Base-by-base conservation (phyloP, 2,797 vertebrate genomes). In the Somateria mollissima region DNA sequence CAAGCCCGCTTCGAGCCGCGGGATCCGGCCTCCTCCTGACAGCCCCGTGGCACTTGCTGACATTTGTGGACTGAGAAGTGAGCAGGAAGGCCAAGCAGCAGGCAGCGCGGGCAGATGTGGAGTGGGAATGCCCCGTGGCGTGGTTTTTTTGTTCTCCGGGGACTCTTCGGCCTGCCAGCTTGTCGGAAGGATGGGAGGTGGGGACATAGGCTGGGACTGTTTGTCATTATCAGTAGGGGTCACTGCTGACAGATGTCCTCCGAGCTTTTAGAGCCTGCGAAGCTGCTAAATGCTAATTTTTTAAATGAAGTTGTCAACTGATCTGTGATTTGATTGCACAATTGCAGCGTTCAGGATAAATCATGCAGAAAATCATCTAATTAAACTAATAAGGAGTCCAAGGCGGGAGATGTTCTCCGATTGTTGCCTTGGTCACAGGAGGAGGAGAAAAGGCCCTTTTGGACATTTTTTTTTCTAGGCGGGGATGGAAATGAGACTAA, bases 231-330 rank as follows among this genome's bases (percentile, higher is more conserved):
- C 20, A 14, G 66, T 60, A 90, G 19, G 90, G 82, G 91, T 97
- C 93, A 94, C 61, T 18, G 76, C 70, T 95, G 96, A 97, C 85
- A 95, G 91, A 95, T 57, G 94, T 90, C 92, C 15, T 81, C 5
- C 1, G 53, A 58, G 82, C 89, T 91, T 86, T 87, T 90, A 87
- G 84, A 92, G 95, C 82, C 51, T 1, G 1, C 83, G 89, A 53
- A 97, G 95, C 94, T 83, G 78, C 92, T 82, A 70, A 81, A 92
- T 66, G 36, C 81, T 93, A 81, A 93, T 54, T 51, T 96, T 97
- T 96, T 83, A 96, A 97, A 97, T 96, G 95, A 98, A 97, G 94
- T 93, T 96, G 95, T 98, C 97, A 97, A 95, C 86, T 14, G 84
- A 91, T 94, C 92, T 96, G 93, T 91, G 94, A 79, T 92, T 96